A percentile compares a stretch with the other conserved stretches of the same genome.
Conservation (phyloP, 1,140 invertebrate genomes). For the Rhyzopertha dominica region DNA sequence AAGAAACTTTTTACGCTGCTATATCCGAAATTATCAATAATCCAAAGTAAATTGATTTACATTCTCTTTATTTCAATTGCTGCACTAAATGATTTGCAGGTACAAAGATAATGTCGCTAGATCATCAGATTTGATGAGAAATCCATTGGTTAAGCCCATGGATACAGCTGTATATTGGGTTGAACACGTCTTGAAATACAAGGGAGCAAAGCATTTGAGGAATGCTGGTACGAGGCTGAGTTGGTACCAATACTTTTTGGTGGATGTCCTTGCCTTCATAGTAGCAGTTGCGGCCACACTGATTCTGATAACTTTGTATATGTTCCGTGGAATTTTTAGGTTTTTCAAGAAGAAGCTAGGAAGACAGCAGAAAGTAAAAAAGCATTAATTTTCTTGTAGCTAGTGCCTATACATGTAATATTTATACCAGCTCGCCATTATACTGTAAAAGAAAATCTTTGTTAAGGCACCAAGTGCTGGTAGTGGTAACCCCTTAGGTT, state of each 20-base stretch:
- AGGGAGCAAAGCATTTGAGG: conserved; percentile 25
- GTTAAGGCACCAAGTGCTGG: no score
- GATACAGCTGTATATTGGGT: conserved; percentile 41
- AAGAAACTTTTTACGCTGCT: conserved; percentile 15
- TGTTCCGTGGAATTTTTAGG: no score
- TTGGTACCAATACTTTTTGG: conserved; percentile 12
- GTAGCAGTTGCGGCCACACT: neutral
- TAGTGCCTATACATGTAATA: no score
- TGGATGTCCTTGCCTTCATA: conserved; percentile 6
- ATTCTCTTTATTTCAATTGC: neutral
- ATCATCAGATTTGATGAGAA: conserved; percentile 20
- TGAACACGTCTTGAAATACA: conserved; percentile 38
- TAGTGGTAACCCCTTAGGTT: no score
- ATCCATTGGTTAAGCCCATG: conserved; percentile 29
- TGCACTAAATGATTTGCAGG: conserved; percentile 15
- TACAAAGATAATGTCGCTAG: conserved; percentile 19
- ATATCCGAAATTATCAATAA: conserved; percentile 17
- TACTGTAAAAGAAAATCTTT: no score
- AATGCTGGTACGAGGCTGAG: conserved; percentile 2
- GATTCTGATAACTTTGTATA: no score
- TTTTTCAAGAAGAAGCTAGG: no score
- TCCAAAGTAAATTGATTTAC: conserved; percentile 8
- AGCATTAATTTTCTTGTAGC: no score
- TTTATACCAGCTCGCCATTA: no score
- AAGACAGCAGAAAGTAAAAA: no score